phyloP scores from a whole-genome alignment of 2,797 vertebrate genomes.

The Ctenopoma multispine region DNA sequence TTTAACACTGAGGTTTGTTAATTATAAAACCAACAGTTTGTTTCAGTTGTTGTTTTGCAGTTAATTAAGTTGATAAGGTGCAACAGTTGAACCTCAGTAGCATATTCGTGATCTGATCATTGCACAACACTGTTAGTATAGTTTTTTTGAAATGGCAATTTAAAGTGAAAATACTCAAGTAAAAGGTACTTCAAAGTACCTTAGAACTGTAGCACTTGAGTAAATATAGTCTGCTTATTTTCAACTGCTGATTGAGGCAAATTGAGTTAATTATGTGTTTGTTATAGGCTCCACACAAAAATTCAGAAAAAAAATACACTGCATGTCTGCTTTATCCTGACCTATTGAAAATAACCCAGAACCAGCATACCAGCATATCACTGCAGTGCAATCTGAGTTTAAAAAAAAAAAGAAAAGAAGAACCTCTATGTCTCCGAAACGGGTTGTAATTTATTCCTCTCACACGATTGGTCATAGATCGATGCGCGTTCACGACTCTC shows the following conservation, averaged over 20 bases:
- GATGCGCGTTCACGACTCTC: conserved; percentile 77
- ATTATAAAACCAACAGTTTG: too few species aligned
- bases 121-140: too few species aligned
- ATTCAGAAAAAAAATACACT: conserved; percentile 11
- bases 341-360: conserved; percentile 4
- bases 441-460: conserved; percentile 73
- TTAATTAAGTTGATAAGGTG: too few species aligned
- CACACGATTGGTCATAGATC: conserved; percentile 79
- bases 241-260: background rate
- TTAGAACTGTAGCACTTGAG: background rate
- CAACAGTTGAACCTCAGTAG: too few species aligned
- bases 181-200: background rate
- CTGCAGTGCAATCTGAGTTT: conserved; percentile 17
- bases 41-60: too few species aligned
- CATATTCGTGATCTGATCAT: too few species aligned
- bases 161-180: background rate
- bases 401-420: conserved; percentile 10
- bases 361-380: background rate
- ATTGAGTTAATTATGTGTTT: background rate
- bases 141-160: too few species aligned
- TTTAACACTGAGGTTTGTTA: too few species aligned
- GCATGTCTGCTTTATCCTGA: background rate
- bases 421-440: conserved; percentile 54
- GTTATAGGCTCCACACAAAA: background rate
- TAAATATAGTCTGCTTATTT: background rate